phyloP scores from a whole-genome alignment of 2,113 vertebrate genomes.

The Megaleporinus macrocephalus region DNA sequence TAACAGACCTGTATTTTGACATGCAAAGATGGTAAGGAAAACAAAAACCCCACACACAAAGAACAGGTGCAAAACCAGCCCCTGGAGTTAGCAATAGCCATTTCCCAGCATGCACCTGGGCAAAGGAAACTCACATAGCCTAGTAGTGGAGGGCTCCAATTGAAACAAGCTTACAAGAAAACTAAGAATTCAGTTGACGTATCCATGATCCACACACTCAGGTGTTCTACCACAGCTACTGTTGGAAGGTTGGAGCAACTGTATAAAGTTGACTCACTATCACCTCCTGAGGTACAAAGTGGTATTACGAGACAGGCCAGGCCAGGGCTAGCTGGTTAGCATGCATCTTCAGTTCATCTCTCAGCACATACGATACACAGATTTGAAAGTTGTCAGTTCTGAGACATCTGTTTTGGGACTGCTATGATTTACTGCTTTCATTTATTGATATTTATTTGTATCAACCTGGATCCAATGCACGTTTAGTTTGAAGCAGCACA shows the following conservation, averaged over 20 bases:
- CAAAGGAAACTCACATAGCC: conserved; percentile 12
- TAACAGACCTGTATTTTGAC: not conserved
- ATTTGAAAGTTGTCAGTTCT: no score
- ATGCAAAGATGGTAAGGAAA: not conserved
- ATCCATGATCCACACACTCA: not conserved
- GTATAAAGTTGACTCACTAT: no score
- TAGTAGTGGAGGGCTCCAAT: conserved; percentile 5
- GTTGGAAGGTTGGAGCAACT: not conserved
- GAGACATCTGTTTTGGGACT: no score
- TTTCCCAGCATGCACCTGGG: conserved; percentile 57
- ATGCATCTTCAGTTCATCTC: no score
- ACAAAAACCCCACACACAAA: not conserved
- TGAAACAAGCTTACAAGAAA: not conserved
- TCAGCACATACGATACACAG: no score
- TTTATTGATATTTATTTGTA: no score
- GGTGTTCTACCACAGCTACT: not conserved
- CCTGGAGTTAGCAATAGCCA: conserved; percentile 47
- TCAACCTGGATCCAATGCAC: no score
- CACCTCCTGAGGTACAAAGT: no score
- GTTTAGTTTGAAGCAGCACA: no score
- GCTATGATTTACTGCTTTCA: no score
- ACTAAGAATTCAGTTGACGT: not conserved
- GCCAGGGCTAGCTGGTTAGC: no score
- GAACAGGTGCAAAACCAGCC: conserved; percentile 36
- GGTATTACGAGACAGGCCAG: no score